Evolutionary conservation across 2,888 invertebrate species (phyloP), one percentile per base, ranked within the genome.

Genomic region (Incurvaria masculella): DNA sequence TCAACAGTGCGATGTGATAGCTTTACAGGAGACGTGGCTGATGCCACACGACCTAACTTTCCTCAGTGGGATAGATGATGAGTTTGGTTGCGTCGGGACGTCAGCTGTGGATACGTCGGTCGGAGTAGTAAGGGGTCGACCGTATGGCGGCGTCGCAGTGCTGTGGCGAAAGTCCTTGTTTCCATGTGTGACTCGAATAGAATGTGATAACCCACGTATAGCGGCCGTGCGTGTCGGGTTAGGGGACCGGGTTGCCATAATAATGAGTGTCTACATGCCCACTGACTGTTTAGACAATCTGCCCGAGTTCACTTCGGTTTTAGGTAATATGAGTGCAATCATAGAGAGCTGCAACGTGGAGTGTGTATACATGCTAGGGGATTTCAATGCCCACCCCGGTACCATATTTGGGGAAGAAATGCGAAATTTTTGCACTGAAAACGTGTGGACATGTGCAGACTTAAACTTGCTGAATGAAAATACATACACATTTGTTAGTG

Each of bases 311-410:
- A 43, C 48, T 1, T 21, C 39, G 4, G 48, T 48, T 38, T 17
- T 53, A 16, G 23, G 51, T 33, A 42, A 27, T 17, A 40, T 53
- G 3, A 23, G 40, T 46, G 44, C 50, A 2, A 49, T 53, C 16
- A 44, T 50, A 14, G 47, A 53, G n/a, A 46, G 38, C 11, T 23
- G n/a, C 20, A 41, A 46, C 23, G 27, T 46, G 1, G 51, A 51
- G 17, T 40, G 46, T 1, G 50, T 45, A 5, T 50, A 27, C 38
- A 47, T 52, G n/a, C 20, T 51, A 1, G 51, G 51, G 2, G 51
- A 51, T 39, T 51, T 42, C 23, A 51, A 49, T 26, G 48, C 51
- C 17, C 51, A 49, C 19, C 52, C 52, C 1, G 38, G 39, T 21
- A 48, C 46, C 21, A 20, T n/a, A 5, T 52, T 52, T 48, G 16